Base-by-base conservation (phyloP, 2,797 vertebrate species). In the Eulemur albifrons region DNA sequence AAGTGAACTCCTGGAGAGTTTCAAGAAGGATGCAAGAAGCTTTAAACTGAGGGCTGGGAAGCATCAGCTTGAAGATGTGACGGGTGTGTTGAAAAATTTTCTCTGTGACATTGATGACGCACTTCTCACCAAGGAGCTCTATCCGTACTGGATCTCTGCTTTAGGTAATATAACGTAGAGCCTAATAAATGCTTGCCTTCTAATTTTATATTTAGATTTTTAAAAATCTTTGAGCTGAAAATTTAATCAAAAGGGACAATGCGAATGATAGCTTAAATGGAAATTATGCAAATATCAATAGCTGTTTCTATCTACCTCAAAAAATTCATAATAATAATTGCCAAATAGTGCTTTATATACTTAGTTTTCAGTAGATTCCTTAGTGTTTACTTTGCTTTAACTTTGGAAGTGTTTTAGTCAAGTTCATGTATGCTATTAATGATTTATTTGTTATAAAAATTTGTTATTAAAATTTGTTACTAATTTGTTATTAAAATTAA, bases 71-170 rank as follows among this genome's bases (percentile, higher is more conserved):
- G 99, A 99, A 98, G 99, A 99, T 12, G 99, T 99, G 94, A 99
- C 99, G 0, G 99, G 99, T 72, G 99, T 99, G 12, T 98, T 99
- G 97, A 99, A 99, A 98, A 98, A 95, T 93, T 99, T 99, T 97
- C 98, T 99, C 88, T 99, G 98, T 80, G 98, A 99, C 86, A 98
- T 99, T 23, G 99, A 99, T 67, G 99, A 99, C n/a, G 99, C 99
- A 0, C 98, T 99, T 77, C 99, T 99, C 86, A 99, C 99, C 89
- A 99, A 99, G 98, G 99, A 99, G 98, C 99, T 99, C 61, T 99
- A 99, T 96, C 99, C 99, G 0, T 99, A 99, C 96, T 99, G 99
- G 99, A 99, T 99, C 96, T 99, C 99, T 32, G 99, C 99, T 20
- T 98, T 99, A 98, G 99, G 99, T 99, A 98, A 98, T 59, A 1